Evolutionary conservation across 2,797 vertebrate species (phyloP), one percentile per base, ranked within the genome.

Genomic region (Sparidentex hasta): DNA sequence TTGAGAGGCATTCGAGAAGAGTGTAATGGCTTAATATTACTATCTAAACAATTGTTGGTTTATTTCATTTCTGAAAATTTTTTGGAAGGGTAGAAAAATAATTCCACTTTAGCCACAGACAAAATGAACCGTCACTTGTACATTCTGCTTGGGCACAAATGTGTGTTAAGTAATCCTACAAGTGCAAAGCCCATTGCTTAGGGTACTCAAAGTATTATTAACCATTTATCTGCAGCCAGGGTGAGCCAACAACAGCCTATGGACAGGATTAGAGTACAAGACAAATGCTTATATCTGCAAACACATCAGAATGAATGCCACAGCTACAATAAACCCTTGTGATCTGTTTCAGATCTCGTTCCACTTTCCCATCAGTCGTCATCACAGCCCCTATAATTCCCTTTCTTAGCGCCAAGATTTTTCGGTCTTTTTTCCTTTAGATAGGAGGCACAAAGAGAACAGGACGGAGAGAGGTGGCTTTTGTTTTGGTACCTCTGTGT

Each of bases 401-500:
- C 88, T 88, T 90, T 90, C 90, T 93, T 80, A 83, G 81, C 58
- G 47, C 85, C 79, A 86, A 83, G 85, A 88, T 80, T 87, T 90
- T 66, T 74, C 68, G 57, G 67, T 85, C 78, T 85, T 83, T 87
- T 81, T 43, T 79, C 43, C 70, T 83, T 91, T 76, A 86, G 86
- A 93, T 90, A 90, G 81, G 76, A 91, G 92, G 85, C 89, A 93
- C 93, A 94, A 94, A 95, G 93, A 94, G 92, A 93, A 94, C 89
- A 93, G 93, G 88, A 90, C 85, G 64, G 91, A 94, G 89, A 92
- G 87, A 90, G 92, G 89, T 90, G 90, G 90, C 93, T 95, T 94
- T 95, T 95, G 94, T 95, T 95, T 94, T 94, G 93, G 90, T 94
- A 91, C 82, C 92, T 90, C 90, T 81, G 81, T 91, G 84, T 93